Evolutionary conservation across 2,888 invertebrate species (phyloP).

Genomic region (Patella depressa): DNA sequence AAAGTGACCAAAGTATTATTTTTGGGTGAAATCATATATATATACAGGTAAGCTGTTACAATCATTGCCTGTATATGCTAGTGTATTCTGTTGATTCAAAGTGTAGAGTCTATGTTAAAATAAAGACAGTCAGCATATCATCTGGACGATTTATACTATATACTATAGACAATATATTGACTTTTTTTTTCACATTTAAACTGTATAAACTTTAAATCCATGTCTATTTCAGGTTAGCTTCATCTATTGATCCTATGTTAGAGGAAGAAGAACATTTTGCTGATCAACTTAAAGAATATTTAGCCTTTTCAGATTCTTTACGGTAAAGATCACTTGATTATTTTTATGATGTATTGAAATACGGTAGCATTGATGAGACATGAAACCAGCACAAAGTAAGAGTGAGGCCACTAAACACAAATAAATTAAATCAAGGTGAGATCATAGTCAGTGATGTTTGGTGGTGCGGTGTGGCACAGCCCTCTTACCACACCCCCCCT

Average conservation of each 20-base stretch:
- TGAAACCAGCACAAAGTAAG: neutral
- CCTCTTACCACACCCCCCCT: too few species aligned
- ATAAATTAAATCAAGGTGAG: too few species aligned
- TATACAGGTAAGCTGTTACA: too few species aligned
- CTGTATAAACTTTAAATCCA: neutral
- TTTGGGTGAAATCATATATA: too few species aligned
- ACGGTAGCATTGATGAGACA: neutral
- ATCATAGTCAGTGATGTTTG: too few species aligned
- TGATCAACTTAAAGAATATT: conserved; percentile 87
- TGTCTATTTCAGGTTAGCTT: conserved; percentile 72
- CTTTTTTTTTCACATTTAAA: neutral
- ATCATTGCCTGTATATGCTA: too few species aligned
- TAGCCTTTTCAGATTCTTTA: conserved; percentile 82
- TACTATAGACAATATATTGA: neutral
- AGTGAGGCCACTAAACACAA: neutral
- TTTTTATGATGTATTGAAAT: neutral
- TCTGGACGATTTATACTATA: neutral
- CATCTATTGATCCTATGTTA: conserved; percentile 81
- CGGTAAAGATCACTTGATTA: conserved; percentile 49
- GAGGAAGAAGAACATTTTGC: conserved; percentile 88
- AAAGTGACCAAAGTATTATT: too few species aligned
- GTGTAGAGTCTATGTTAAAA: too few species aligned
- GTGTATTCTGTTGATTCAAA: too few species aligned
- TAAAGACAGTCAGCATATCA: too few species aligned
- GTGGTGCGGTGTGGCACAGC: too few species aligned